Base-by-base conservation (phyloP, 2,797 vertebrate genomes). In the Characodon lateralis region DNA sequence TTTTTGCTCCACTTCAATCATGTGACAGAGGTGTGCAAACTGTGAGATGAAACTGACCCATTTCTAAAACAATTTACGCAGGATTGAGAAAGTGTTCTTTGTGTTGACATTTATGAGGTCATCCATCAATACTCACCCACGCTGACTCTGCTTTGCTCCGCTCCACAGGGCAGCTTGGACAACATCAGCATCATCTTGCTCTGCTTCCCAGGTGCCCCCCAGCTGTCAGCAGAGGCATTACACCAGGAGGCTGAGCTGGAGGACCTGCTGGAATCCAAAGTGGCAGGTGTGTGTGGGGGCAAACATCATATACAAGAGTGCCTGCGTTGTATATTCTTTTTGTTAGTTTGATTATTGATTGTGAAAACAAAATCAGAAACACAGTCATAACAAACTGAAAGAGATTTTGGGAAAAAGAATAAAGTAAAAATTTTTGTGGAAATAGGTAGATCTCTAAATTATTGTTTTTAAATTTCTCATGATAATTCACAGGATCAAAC, bases 131-230 rank as follows among this genome's bases (percentile, higher is more conserved):
- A 83, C 46, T 90, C 80, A 81, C 66, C 71, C 75, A 10, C 55
- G 65, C 26, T 85, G 58, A 85, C 1, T 24, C 31, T 4, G 39
- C 80, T 83, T 77, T 26, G 5, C 66, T 85, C 76, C 26, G 3
- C 66, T 86, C 78, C 79, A 74, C 92, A 97, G 96, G 96, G 96
- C 77, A 97, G 96, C 84, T 88, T 96, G 80, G 96, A 97, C 91
- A 97, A 97, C 92, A 96, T 96, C 95, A 97, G 96, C 84, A 95
- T 96, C 92, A 93, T 96, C 74, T 68, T 97, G 77, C 89, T 97
- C 68, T 96, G 96, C 85, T 97, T 97, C 85, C 95, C 95, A 7
- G 95, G 94, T 35, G 96, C 95, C 83, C 96, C 96, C 82, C 92
- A 94, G 83, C 91, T 96, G 78, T 96, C 94, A 61, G 90, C 94